phyloP scores from a whole-genome alignment of 2,888 invertebrate species.

The Athripsodes cinereus region DNA sequence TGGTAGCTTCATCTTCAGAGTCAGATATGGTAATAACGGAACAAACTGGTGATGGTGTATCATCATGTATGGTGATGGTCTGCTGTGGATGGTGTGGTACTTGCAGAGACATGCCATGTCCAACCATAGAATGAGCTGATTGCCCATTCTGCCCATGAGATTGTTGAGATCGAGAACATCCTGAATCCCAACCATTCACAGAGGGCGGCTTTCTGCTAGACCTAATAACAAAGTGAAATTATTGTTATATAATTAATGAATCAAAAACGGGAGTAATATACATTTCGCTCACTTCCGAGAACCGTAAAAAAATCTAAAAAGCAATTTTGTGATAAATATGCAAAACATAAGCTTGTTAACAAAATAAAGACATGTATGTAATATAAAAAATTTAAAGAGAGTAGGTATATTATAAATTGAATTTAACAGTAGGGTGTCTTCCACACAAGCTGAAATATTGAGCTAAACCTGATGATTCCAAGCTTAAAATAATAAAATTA shows the following conservation, averaged over 20 bases:
- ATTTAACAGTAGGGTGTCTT: too few relatives aligned
- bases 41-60: conserved; percentile 91
- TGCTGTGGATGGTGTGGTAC: conserved; percentile 52
- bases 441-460: too few relatives aligned
- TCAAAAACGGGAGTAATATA: too few relatives aligned
- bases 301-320: background rate
- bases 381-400: too few relatives aligned
- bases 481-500: too few relatives aligned
- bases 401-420: too few relatives aligned
- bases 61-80: conserved; percentile 92
- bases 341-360: too few relatives aligned
- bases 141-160: conserved; percentile 29
- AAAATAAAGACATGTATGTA: too few relatives aligned
- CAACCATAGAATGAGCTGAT: conserved; percentile 32
- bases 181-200: conserved; percentile 19
- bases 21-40: conserved; percentile 95
- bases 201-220: conserved; percentile 25
- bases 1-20: conserved; percentile 76
- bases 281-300: too few relatives aligned
- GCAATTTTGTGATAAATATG: too few relatives aligned
- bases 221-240: conserved; percentile 1
- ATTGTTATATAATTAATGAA: background rate
- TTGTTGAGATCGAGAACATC: conserved; percentile 14
- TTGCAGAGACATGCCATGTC: conserved; percentile 41
- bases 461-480: too few relatives aligned